phyloP scores from a whole-genome alignment of 2,888 invertebrate genomes.

The Aelia acuminata region DNA sequence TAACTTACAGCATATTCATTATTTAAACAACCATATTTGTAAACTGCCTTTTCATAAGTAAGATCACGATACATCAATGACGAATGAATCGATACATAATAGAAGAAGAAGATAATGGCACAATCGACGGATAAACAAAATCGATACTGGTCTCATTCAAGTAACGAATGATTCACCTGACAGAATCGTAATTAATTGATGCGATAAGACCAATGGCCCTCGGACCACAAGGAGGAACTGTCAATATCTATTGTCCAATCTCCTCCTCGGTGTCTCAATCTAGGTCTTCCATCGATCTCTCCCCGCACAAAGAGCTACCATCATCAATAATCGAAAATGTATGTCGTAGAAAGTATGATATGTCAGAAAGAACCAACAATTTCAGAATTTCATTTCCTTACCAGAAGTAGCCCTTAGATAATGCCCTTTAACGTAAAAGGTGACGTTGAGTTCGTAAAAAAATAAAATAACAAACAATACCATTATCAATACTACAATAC shows the following conservation, averaged over 20 bases:
- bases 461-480: no score
- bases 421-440: no score
- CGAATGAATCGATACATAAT: neutral
- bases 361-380: neutral
- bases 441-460: no score
- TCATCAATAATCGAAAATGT: neutral
- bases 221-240: conserved; percentile 7
- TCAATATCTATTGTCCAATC: conserved; percentile 34
- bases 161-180: conserved; percentile 14
- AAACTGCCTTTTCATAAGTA: no score
- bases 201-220: neutral
- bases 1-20: no score
- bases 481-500: no score
- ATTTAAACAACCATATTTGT: no score
- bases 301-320: neutral
- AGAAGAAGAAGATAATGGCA: conserved; percentile 9
- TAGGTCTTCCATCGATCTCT: neutral
- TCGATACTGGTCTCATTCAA: neutral
- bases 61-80: neutral
- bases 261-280: neutral
- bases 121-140: neutral
- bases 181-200: conserved; percentile 1
- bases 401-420: no score
- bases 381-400: neutral
- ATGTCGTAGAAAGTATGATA: neutral